Percentiles rank a stretch among this genome's conserved stretches.
These are phyloP conservation scores for Meta bourneti DNA, from an alignment of 2,888 invertebrate genomes.

Conservation along the genomic window DNA sequence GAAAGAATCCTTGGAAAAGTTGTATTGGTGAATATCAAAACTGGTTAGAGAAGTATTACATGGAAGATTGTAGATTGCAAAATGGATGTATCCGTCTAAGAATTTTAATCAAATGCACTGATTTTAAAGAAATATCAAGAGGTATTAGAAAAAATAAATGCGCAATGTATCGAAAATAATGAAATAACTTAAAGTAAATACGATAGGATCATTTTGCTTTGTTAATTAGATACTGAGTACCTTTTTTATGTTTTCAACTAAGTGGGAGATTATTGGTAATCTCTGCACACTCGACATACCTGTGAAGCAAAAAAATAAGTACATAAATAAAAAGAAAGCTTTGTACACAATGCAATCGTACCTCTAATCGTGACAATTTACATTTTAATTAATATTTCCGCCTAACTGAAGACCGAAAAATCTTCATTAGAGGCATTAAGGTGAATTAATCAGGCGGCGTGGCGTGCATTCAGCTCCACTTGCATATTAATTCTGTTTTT, in stretches of 20 bases:
- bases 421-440: conserved; percentile 41
- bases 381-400: conserved; percentile 67
- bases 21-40: too few species aligned
- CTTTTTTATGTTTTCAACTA: not conserved
- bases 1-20: too few species aligned
- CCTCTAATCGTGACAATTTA: conserved; percentile 28
- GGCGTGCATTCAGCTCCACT: conserved; percentile 28
- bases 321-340: not conserved
- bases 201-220: not conserved
- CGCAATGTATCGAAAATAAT: too few species aligned
- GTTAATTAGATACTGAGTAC: not conserved
- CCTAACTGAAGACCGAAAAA: conserved; percentile 42
- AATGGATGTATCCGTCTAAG: too few species aligned
- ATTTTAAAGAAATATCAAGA: too few species aligned
- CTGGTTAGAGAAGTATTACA: too few species aligned
- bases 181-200: too few species aligned
- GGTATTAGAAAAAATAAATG: too few species aligned
- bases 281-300: not conserved
- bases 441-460: conserved; percentile 41
- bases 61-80: too few species aligned
- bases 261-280: not conserved
- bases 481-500: conserved; percentile 62
- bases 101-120: too few species aligned
- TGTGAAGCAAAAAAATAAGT: not conserved
- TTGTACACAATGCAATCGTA: not conserved